Percentiles rank a stretch among this genome's conserved stretches.
Evolutionary conservation across 1,140 invertebrate genomes (phyloP).

Genomic region (Eriosoma lanigerum): DNA sequence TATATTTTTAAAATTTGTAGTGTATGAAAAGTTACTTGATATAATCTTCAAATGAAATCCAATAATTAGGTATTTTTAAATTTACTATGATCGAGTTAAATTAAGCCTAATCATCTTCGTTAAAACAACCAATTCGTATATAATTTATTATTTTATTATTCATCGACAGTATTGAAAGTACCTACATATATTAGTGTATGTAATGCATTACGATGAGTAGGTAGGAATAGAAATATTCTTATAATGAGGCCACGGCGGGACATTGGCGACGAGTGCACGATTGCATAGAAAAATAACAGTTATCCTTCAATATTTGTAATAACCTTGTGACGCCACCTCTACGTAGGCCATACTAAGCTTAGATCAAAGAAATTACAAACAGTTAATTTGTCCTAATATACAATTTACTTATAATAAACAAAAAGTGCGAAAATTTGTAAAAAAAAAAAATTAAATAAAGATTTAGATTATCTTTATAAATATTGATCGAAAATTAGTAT

Average conservation of each 20-base stretch:
- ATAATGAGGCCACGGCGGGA: slow-evolving; percentile 1
- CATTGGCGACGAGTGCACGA: slow-evolving; percentile 1
- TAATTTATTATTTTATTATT: too few species aligned
- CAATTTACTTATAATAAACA: background rate
- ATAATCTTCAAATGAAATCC: too few species aligned
- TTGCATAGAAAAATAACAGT: slow-evolving; percentile 28
- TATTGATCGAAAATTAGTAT: too few species aligned
- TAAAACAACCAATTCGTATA: background rate
- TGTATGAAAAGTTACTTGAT: too few species aligned
- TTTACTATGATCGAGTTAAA: background rate
- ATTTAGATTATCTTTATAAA: too few species aligned
- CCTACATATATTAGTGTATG: background rate
- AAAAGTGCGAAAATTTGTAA: too few species aligned
- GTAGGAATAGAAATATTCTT: background rate
- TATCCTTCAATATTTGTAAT: slow-evolving; percentile 36
- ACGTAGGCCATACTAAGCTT: background rate
- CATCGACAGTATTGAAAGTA: background rate
- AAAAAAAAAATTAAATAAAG: too few species aligned
- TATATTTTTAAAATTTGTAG: too few species aligned
- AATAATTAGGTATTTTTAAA: too few species aligned
- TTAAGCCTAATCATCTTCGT: background rate
- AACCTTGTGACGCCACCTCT: slow-evolving; percentile 23
- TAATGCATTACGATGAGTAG: background rate
- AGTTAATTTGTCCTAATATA: background rate
- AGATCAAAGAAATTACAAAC: background rate